Evolutionary conservation across 1,140 invertebrate species (phyloP), one percentile per base, ranked within the genome.

Genomic region (Tetramorium parvispinum): DNA sequence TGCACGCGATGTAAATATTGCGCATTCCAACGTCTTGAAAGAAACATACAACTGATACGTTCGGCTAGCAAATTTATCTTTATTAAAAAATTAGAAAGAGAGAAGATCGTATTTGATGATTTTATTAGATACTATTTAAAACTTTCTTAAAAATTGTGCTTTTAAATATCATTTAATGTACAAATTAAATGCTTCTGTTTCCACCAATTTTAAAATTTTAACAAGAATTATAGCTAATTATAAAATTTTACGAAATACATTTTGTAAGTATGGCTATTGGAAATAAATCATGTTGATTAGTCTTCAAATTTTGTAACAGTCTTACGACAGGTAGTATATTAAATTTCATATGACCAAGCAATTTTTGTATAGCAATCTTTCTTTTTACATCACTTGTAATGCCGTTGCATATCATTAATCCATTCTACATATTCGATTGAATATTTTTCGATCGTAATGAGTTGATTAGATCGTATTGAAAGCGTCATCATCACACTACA

Each of bases 391-490:
- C 51, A 78, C 24, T 83, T 76, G 46, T 75, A 77, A 86, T 46
- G 46, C 61, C 70, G 53, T 77, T 86, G 65, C 49, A 86, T 76
- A 89, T 83, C 76, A 76, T 82, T 75, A 68, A 89, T 70, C 79
- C 49, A 59, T 85, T 66, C 59, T 2, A 73, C 18, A 40, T 57
- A 59, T 82, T 2, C 32, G 40, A 76, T 76, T 51, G 0, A 77
- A 79, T 83, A 53, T n/a, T 82, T 87, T 2, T 32, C 27, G 27
- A 32, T 32, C 27, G 2, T 32, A 32, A 2, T 32, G 27, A 32
- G 27, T 32, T 32, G 27, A 32, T 32, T 63, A 86, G 27, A 83
- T 46, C 16, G 49, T 37, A 83, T n/a, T 66, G 24, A 66, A 78
- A 79, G 82, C 46, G 21, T 87, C 71, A 79, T 32, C 27, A 32